These are phyloP conservation scores for Ataeniobius toweri DNA, from an alignment of 2,797 vertebrate species.

Conservation along the genomic window DNA sequence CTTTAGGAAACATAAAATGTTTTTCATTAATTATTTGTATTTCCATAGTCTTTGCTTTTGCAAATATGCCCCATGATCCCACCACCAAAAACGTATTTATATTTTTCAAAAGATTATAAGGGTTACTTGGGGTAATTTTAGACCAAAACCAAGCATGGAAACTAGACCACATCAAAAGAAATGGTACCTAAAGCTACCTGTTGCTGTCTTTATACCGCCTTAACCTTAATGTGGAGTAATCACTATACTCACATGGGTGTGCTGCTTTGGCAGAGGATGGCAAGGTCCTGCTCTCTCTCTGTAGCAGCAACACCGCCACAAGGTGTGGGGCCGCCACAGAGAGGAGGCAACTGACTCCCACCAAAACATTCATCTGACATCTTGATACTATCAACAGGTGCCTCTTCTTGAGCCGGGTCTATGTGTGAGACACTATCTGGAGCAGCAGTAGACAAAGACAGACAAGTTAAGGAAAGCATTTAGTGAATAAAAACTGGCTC, in stretches of 20 bases:
- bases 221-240: not conserved
- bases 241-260: slow-evolving; percentile 72
- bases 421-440: slow-evolving; percentile 19
- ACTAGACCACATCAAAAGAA: not conserved
- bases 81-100: not conserved
- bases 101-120: not conserved
- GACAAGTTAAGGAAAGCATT: slow-evolving; percentile 3
- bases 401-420: slow-evolving; percentile 44
- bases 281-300: slow-evolving; percentile 75
- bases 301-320: slow-evolving; percentile 25
- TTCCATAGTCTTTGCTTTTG: too few species aligned
- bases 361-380: slow-evolving; percentile 39
- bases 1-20: not conserved
- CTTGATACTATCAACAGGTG: slow-evolving; percentile 38
- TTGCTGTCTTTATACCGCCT: too few species aligned
- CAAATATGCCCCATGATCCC: not conserved
- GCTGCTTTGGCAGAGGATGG: slow-evolving; percentile 76
- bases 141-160: not conserved
- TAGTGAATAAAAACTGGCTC: not conserved
- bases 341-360: slow-evolving; percentile 10
- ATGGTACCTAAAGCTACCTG: not conserved
- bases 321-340: slow-evolving; percentile 20
- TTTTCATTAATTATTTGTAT: not conserved
- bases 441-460: not conserved
- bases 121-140: not conserved